A percentile compares a stretch with the other conserved stretches of the same genome.
These are phyloP conservation scores for Vireo griseus DNA, from an alignment of 2,797 vertebrate species.

Conservation along the genomic window DNA sequence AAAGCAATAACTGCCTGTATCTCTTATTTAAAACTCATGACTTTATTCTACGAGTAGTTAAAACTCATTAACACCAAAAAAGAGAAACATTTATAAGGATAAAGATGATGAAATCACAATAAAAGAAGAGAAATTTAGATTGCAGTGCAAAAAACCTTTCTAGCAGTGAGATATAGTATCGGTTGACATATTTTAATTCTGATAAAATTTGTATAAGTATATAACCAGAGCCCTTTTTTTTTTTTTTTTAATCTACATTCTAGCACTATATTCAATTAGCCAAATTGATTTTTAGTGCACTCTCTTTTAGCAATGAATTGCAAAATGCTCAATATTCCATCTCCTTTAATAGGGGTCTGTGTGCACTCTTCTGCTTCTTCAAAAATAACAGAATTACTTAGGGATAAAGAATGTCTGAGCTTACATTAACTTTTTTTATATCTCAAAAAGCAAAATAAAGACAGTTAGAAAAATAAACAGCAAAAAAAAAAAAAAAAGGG, in stretches of 20 bases:
- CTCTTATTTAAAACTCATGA: background rate
- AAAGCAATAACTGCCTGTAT: background rate
- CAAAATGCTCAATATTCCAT: background rate
- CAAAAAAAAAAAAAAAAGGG: background rate
- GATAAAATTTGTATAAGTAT: background rate
- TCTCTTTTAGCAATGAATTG: background rate
- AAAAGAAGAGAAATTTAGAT: background rate
- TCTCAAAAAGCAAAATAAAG: background rate
- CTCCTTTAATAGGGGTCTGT: background rate
- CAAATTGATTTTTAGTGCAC: background rate
- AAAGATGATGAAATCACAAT: background rate
- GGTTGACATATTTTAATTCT: background rate
- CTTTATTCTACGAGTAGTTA: background rate
- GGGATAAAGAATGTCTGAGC: background rate
- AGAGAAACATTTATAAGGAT: background rate
- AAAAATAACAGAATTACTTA: background rate
- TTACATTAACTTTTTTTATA: background rate
- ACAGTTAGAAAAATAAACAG: background rate
- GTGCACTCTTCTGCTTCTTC: background rate
- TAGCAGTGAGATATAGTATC: background rate
- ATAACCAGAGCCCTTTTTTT: background rate
- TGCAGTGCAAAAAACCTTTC: background rate
- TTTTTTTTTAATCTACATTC: background rate
- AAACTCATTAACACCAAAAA: background rate
- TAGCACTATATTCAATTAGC: background rate